Base-by-base conservation (phyloP, 2,797 vertebrate genomes). In the Cirrhinus molitorella region DNA sequence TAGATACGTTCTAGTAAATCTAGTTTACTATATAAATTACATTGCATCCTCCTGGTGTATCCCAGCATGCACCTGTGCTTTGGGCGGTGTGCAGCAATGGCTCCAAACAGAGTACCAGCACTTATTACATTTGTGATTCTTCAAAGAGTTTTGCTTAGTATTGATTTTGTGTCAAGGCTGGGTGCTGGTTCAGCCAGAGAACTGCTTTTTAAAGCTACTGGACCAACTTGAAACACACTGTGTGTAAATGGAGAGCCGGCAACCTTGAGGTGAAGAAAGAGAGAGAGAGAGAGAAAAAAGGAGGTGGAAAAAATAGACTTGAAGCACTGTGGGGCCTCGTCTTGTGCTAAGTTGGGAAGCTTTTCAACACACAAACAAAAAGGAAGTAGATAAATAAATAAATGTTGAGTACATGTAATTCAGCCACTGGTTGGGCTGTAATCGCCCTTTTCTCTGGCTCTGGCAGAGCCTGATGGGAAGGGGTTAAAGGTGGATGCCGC, bases 141-240 rank as follows among this genome's bases (percentile, higher is more conserved):
- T 96, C 95, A 96, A 95, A 95, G 94, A 95, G 93, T 95, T 83
- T 95, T 94, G 95, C 93, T 94, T 95, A 92, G 92, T 95, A 96
- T 96, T 95, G 95, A 96, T 96, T 96, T 95, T 94, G 92, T 95
- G 95, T 95, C 95, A 95, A 95, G 95, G 94, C 94, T 94, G 94
- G 93, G 92, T 90, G 92, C 94, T 94, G 93, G 94, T 95, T 95
- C 94, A 95, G 93, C 92, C 93, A 92, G 93, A 94, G 93, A 94
- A 93, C 91, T 77, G 94, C 92, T 94, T 94, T 95, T 93, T 93
- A 94, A 93, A 94, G 94, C 94, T 94, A 94, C 94, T 94, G 92
- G 93, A 92, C 93, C 91, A 92, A 94, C 94, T 93, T 90, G 92
- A 94, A 94, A 93, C 93, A 93, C 93, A 91, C 91, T 76, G 84